Evolutionary conservation across 2,888 invertebrate genomes (phyloP).

Genomic region (Sinodicranocentrus sp.): DNA sequence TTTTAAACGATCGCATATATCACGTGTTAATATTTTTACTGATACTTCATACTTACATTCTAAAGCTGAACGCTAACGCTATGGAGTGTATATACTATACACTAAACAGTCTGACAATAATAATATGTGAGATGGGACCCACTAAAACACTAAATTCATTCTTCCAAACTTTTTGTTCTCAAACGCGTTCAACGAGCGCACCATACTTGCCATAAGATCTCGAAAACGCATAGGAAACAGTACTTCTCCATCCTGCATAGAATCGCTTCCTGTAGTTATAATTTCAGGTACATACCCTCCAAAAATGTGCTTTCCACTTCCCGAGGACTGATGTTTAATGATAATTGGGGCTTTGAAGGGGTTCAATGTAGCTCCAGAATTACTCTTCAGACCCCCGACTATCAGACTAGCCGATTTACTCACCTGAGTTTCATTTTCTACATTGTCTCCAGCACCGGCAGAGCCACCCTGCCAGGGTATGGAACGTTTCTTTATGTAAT

Average conservation of each 20-base stretch:
- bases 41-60: too few relatives aligned
- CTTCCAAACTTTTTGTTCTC: conserved; percentile 44
- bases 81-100: too few relatives aligned
- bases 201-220: conserved; percentile 40
- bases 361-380: conserved; percentile 8
- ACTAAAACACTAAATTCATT: conserved; percentile 33
- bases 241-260: conserved; percentile 33
- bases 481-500: conserved; percentile 82
- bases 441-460: neutral
- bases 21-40: too few relatives aligned
- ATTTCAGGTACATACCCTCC: conserved; percentile 35
- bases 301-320: conserved; percentile 38
- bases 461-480: conserved; percentile 27
- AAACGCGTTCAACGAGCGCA: conserved; percentile 43
- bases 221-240: conserved; percentile 40
- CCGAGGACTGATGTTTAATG: neutral
- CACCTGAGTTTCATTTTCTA: conserved; percentile 25
- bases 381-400: conserved; percentile 21
- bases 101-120: too few relatives aligned
- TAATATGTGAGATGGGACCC: too few relatives aligned
- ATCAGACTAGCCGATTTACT: conserved; percentile 17
- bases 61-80: too few relatives aligned
- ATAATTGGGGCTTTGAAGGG: conserved; percentile 1
- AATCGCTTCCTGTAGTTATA: conserved; percentile 6
- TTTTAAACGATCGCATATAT: too few relatives aligned